Conservation (phyloP, 2,888 invertebrate genomes). For the Machimus rusticus region DNA sequence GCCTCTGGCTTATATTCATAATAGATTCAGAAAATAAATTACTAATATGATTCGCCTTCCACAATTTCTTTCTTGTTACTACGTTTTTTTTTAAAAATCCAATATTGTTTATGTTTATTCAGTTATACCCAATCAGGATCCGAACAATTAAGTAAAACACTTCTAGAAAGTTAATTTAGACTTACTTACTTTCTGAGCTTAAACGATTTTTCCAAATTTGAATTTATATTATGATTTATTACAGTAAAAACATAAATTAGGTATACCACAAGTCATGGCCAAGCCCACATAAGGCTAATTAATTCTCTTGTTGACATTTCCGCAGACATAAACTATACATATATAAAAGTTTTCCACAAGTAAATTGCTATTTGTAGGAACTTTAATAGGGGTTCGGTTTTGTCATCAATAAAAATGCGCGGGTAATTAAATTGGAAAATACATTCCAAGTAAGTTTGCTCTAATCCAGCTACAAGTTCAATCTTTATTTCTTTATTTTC, state of each 20-base stretch:
- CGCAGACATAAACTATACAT: not conserved
- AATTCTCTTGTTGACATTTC: not conserved
- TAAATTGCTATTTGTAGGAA: not conserved
- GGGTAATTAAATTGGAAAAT: not conserved
- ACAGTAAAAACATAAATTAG: not conserved
- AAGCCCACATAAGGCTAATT: not conserved
- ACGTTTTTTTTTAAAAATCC: too few relatives aligned
- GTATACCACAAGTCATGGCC: not conserved
- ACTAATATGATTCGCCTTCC: too few relatives aligned
- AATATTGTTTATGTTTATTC: too few relatives aligned
- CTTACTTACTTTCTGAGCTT: too few relatives aligned
- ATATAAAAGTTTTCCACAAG: not conserved
- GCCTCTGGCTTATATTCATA: too few relatives aligned
- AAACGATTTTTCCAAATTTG: too few relatives aligned
- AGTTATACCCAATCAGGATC: too few relatives aligned
- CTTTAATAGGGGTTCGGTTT: not conserved
- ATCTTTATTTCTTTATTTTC: not conserved
- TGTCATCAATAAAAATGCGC: not conserved
- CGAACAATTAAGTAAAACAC: too few relatives aligned
- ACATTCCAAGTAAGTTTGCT: not conserved
- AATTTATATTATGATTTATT: not conserved
- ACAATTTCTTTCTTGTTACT: too few relatives aligned
- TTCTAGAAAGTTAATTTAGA: too few relatives aligned
- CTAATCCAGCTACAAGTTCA: not conserved
- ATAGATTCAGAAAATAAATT: too few relatives aligned